Evolutionary conservation across 2,888 invertebrate genomes (phyloP).

Genomic region (Tenthredo notha): DNA sequence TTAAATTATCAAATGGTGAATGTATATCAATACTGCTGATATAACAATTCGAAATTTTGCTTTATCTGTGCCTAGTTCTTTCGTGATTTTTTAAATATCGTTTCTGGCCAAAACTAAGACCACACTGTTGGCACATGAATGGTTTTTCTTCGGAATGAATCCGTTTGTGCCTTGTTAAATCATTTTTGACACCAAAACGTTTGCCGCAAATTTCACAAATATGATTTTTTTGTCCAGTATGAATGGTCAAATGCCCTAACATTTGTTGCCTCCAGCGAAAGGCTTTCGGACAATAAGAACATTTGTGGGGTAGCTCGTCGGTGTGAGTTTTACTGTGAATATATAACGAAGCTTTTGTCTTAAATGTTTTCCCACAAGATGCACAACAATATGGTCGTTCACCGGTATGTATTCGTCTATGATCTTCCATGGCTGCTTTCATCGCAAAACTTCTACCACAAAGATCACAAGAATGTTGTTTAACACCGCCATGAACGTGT

Average conservation of each 20-base stretch:
- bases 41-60: not conserved
- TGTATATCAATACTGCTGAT: not conserved
- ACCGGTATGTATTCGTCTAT: conserved; percentile 77
- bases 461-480: conserved; percentile 79
- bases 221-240: conserved; percentile 77
- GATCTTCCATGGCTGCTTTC: conserved; percentile 79
- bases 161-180: conserved; percentile 80
- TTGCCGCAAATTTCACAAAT: conserved; percentile 80
- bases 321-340: conserved; percentile 77
- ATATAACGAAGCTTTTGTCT: conserved; percentile 79
- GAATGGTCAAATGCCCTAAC: conserved; percentile 78
- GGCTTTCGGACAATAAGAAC: conserved; percentile 73
- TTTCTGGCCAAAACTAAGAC: conserved; percentile 79
- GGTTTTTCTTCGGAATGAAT: conserved; percentile 79
- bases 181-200: conserved; percentile 79
- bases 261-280: conserved; percentile 80
- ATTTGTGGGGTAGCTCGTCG: conserved; percentile 67
- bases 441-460: conserved; percentile 80
- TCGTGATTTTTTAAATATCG: conserved; percentile 80
- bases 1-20: not conserved
- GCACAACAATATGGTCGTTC: conserved; percentile 78
- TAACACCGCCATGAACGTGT: conserved; percentile 78
- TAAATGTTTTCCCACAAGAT: conserved; percentile 79
- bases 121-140: conserved; percentile 79
- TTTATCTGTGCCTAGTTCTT: conserved; percentile 61